Evolutionary conservation across 35 echinoderm and acorn worm species (phyloP), one percentile per base, ranked within the genome.

Genomic region (Diadema setosum): DNA sequence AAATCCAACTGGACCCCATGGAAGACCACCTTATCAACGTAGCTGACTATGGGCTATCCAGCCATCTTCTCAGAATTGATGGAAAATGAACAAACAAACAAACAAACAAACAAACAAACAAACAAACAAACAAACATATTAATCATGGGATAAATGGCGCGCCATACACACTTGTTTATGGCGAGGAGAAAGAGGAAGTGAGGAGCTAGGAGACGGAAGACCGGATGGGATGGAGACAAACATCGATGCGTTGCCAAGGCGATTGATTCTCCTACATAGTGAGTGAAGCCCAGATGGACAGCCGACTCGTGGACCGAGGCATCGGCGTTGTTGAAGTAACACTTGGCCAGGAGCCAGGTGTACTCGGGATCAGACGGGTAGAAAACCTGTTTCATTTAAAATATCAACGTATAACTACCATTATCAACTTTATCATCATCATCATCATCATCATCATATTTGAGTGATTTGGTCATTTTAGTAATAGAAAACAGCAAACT

Each of bases 271-370:
- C 80, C 46, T 17, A 92, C 20, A 39, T 86, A 67, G 82, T 92
- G 90, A 2, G 90, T 86, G 27, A 92, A 81, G 7, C 90, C 90
- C 9, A 92, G 80, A 86, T 92, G 90, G 23, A 83, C 60, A 1
- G 65, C 42, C 18, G 90, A 86, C 81, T 92, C 83, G 70, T 92
- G 90, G 50, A 52, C 52, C 5, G 90, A 92, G 20, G 90, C 90
- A 58, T 92, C 90, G 12, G 90, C 82, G 30, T 85, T 85, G 82
- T 86, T 91, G 46, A 39, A 91, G 39, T 60, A 85, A 63, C 85
- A 46, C 73, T 92, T 92, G 56, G 90, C 90, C 20, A 92, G 50
- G 11, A 92, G 46, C 90, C 90, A 92, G 12, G 90, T 86, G 73
- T 92, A 86, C 30, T 86, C 55, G 8, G 41, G 41, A 67, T 92